Conservation (phyloP, 2,888 invertebrate genomes). For the Trypoxylon attenuatum region DNA sequence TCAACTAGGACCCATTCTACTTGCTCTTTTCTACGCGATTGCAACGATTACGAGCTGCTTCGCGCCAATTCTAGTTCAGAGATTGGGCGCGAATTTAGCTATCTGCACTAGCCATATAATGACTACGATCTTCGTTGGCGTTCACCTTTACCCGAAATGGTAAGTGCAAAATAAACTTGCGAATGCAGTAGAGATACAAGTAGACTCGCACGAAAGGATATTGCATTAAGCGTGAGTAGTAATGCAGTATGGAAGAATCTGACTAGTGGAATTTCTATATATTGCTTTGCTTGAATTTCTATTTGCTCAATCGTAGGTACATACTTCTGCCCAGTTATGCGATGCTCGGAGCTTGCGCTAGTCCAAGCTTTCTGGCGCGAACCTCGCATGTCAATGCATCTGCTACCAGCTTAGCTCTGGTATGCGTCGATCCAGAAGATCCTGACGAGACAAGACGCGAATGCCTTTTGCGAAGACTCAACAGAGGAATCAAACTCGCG, state of each 20-base stretch:
- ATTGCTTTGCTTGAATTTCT: background rate
- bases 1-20: constrained; percentile 73
- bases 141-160: constrained; percentile 68
- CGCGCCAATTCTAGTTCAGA: constrained; percentile 77
- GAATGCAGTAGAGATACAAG: no score
- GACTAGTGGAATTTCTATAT: no score
- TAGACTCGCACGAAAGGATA: background rate
- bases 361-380: constrained; percentile 66
- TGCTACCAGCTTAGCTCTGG: constrained; percentile 65
- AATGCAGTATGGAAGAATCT: no score
- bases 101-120: constrained; percentile 68
- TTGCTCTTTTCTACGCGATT: constrained; percentile 66
- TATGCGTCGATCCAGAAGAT: constrained; percentile 69
- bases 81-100: constrained; percentile 76
- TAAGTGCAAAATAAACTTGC: background rate
- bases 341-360: constrained; percentile 62
- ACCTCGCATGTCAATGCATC: constrained; percentile 67
- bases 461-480: constrained; percentile 67
- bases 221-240: no score
- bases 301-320: constrained; percentile 53
- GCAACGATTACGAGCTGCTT: constrained; percentile 67
- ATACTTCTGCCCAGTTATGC: constrained; percentile 68
- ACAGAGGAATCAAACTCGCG: constrained; percentile 67
- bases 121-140: constrained; percentile 67
- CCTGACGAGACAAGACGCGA: constrained; percentile 70